phyloP scores from a whole-genome alignment of 2,888 invertebrate genomes.

The Dryocosmus kuriphilus region DNA sequence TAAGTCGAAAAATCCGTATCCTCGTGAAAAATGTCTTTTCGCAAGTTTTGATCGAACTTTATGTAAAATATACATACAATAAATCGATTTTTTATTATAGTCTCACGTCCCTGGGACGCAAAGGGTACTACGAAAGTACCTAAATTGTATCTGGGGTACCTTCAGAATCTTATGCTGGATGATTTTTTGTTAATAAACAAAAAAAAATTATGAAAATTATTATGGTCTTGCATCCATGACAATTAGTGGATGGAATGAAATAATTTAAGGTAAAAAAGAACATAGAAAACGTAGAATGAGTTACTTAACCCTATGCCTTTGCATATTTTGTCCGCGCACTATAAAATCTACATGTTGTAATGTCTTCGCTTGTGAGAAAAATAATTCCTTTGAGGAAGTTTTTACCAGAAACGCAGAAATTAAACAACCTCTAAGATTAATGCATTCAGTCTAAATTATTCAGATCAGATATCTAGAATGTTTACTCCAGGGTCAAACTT shows the following conservation, averaged over 20 bases:
- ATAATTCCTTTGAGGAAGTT: not conserved
- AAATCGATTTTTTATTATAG: slow-evolving; percentile 9
- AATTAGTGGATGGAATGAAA: slow-evolving; percentile 28
- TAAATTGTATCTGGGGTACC: slow-evolving; percentile 15
- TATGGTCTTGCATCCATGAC: not conserved
- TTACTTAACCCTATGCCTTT: slow-evolving; percentile 34
- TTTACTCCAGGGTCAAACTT: not conserved
- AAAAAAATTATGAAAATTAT: slow-evolving; percentile 15
- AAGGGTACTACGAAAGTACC: slow-evolving; percentile 1
- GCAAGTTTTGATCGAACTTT: slow-evolving; percentile 20
- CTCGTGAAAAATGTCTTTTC: slow-evolving; percentile 34
- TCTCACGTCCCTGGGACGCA: slow-evolving; percentile 13
- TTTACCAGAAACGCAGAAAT: slow-evolving; percentile 12
- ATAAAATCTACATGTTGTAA: slow-evolving; percentile 1
- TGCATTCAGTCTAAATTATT: slow-evolving; percentile 27
- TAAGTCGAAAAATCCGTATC: slow-evolving; percentile 36
- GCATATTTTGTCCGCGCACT: slow-evolving; percentile 11
- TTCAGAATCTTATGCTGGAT: slow-evolving; percentile 40
- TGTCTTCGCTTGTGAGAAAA: slow-evolving; percentile 12
- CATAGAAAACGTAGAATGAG: slow-evolving; percentile 28
- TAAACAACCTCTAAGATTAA: not conserved
- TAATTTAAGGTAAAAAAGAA: slow-evolving; percentile 35
- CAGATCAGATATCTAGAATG: slow-evolving; percentile 11
- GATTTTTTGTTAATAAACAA: slow-evolving; percentile 35
- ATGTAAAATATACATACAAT: slow-evolving; percentile 31